Evolutionary conservation across 2,113 vertebrate species (phyloP).

Genomic region (Sclerurus mexicanus): DNA sequence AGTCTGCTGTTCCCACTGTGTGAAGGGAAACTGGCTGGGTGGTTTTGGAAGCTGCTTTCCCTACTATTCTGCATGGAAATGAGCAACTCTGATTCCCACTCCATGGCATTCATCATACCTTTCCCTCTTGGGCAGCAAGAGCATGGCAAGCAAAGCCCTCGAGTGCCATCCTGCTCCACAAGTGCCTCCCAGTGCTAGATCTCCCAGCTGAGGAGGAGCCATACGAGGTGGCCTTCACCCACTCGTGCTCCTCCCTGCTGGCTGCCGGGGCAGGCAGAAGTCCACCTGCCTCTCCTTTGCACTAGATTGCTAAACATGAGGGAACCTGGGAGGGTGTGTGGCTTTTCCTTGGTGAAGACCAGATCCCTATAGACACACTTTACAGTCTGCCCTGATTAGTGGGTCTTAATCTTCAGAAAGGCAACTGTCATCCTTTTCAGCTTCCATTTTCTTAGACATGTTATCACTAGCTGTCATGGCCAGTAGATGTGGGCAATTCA

Average conservation of each 20-base stretch:
- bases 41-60: neutral
- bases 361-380: neutral
- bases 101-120: neutral
- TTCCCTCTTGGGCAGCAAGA: neutral
- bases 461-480: neutral
- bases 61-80: neutral
- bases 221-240: neutral
- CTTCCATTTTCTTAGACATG: neutral
- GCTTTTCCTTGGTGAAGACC: neutral
- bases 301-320: neutral
- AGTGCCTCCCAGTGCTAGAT: neutral
- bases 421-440: neutral
- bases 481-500: neutral
- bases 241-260: neutral
- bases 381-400: neutral
- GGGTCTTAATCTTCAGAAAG: neutral
- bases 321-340: neutral
- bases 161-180: neutral
- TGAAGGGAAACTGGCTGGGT: neutral
- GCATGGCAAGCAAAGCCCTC: neutral
- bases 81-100: neutral
- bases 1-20: neutral
- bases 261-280: neutral
- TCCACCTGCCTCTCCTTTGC: neutral
- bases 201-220: neutral